These are phyloP conservation scores for Gymnobelideus leadbeateri DNA, from an alignment of 2,113 vertebrate genomes.

Conservation along the genomic window DNA sequence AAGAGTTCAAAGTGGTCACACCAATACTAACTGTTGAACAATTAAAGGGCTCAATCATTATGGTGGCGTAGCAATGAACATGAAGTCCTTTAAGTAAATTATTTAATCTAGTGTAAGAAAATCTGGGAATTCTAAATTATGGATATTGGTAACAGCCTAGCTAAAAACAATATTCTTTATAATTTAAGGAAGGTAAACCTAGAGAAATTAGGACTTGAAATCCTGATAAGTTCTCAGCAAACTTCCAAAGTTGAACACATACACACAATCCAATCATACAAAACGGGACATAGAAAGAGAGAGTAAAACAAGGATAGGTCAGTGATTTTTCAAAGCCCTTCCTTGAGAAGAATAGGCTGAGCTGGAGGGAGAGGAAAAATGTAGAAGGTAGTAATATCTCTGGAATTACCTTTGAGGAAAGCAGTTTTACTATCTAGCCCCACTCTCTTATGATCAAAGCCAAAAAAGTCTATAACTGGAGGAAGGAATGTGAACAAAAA, in stretches of 20 bases:
- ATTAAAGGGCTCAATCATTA: slow-evolving; percentile 21
- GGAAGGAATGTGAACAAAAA: slow-evolving; percentile 5
- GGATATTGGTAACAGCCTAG: not conserved
- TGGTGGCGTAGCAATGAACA: not conserved
- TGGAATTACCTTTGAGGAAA: slow-evolving; percentile 7
- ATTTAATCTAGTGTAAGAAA: not conserved
- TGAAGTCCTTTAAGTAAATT: slow-evolving; percentile 40
- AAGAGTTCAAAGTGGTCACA: not conserved
- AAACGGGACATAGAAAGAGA: not conserved
- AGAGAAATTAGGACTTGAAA: not conserved
- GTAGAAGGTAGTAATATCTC: not conserved
- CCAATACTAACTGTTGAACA: not conserved
- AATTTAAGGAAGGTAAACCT: not conserved
- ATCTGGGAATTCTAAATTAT: not conserved
- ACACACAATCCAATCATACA: not conserved
- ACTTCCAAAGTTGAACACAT: not conserved
- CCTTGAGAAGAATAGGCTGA: slow-evolving; percentile 31
- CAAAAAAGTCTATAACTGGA: slow-evolving; percentile 34
- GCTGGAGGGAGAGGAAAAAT: not conserved
- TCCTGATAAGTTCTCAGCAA: not conserved
- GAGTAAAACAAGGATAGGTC: not conserved
- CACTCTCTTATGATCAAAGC: not conserved
- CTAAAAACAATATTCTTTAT: not conserved
- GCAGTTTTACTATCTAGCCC: not conserved
- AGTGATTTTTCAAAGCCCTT: slow-evolving; percentile 4